Evolutionary conservation across 2,113 vertebrate species (phyloP).

Genomic region (Cavia porcellus): DNA sequence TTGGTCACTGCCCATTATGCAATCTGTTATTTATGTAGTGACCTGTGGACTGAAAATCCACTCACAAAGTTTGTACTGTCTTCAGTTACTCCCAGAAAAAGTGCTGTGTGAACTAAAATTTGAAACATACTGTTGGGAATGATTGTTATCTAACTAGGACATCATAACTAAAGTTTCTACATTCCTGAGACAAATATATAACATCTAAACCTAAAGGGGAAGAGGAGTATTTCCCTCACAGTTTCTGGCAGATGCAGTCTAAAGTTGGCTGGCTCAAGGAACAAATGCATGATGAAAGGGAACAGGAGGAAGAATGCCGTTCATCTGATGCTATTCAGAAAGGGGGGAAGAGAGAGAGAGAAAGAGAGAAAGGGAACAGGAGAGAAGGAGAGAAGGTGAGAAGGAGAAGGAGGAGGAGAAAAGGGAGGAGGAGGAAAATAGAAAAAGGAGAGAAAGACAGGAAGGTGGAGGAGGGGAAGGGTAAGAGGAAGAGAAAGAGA

Average conservation of each 20-base stretch:
- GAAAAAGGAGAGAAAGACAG: too few relatives aligned
- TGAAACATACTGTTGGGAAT: not conserved
- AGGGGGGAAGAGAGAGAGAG: not conserved
- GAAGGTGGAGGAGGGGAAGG: not conserved
- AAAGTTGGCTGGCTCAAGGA: not conserved
- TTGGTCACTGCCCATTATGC: rapidly evolving
- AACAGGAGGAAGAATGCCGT: too few relatives aligned
- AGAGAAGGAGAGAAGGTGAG: too few relatives aligned
- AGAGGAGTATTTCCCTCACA: not conserved
- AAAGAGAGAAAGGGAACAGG: not conserved
- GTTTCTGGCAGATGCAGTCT: not conserved
- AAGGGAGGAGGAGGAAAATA: too few relatives aligned
- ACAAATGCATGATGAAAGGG: not conserved
- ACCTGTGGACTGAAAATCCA: too few relatives aligned
- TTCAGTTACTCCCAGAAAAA: not conserved
- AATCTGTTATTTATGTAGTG: not conserved
- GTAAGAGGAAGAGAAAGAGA: too few relatives aligned
- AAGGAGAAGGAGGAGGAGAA: too few relatives aligned
- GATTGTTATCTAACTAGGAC: not conserved
- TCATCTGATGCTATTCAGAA: not conserved
- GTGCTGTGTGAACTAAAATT: not conserved
- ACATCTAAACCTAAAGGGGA: not conserved
- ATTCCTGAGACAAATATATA: not conserved
- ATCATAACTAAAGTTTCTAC: not conserved
- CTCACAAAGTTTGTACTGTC: not conserved